A percentile compares a stretch with the other conserved stretches of the same genome.
Conservation (phyloP, 2,113 vertebrate species). For the Malurus alboscapulatus region DNA sequence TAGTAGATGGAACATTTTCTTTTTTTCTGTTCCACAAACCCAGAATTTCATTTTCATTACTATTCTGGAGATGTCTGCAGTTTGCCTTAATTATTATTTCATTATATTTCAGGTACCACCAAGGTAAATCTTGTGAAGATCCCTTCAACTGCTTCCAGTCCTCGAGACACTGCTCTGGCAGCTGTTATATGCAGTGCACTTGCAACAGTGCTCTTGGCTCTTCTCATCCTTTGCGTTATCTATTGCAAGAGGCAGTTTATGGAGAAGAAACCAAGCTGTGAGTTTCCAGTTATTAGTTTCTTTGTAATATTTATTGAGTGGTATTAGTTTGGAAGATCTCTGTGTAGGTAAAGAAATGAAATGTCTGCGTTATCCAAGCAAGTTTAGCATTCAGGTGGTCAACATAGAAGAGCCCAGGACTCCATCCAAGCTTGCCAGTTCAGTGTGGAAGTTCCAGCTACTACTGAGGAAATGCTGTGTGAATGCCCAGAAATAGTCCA, state of each 20-base stretch:
- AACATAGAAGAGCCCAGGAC: neutral
- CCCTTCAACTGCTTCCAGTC: conserved; percentile 86
- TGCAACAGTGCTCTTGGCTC: conserved; percentile 90
- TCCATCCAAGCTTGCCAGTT: neutral
- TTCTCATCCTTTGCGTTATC: conserved; percentile 92
- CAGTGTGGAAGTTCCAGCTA: neutral
- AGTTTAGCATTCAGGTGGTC: neutral
- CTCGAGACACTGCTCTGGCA: conserved; percentile 90
- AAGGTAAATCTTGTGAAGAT: conserved; percentile 94
- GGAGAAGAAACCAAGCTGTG: conserved; percentile 94
- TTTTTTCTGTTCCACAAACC: neutral
- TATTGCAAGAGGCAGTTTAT: conserved; percentile 97
- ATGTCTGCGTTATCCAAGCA: neutral
- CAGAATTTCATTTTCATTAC: neutral
- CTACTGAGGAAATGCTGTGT: neutral
- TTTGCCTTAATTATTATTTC: neutral
- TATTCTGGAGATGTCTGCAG: neutral
- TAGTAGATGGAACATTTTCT: neutral
- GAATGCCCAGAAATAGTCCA: neutral
- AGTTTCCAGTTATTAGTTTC: conserved; percentile 44
- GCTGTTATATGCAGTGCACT: conserved; percentile 95
- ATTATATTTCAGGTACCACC: conserved; percentile 79
- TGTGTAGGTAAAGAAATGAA: neutral
- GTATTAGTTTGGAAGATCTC: neutral
- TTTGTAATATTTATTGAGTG: neutral